Percentiles rank a stretch among this genome's conserved stretches.
Evolutionary conservation across 2,888 invertebrate genomes (phyloP).

Genomic region (Drosophila mettleri): DNA sequence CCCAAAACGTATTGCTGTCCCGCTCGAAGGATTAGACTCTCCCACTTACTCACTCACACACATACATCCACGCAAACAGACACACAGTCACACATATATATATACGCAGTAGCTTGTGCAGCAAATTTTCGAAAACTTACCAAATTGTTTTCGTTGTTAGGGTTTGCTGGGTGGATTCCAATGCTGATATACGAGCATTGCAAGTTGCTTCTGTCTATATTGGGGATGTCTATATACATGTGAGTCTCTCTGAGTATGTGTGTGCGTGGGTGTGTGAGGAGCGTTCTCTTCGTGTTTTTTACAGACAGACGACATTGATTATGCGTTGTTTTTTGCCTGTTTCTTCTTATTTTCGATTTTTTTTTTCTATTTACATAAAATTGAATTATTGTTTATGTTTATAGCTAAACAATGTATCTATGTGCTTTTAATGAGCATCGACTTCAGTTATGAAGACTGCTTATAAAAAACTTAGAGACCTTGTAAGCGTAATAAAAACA

Average conservation of each 20-base stretch:
- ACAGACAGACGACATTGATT: slow-evolving; percentile 75
- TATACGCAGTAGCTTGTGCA: slow-evolving; percentile 50
- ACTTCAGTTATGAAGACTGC: slow-evolving; percentile 32
- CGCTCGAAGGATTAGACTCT: slow-evolving; percentile 66
- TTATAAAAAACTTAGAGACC: slow-evolving; percentile 19
- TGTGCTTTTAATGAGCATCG: slow-evolving; percentile 68
- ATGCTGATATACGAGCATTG: slow-evolving; percentile 76
- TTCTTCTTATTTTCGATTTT: slow-evolving; percentile 28
- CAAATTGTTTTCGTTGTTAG: slow-evolving; percentile 81
- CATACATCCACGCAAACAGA: slow-evolving; percentile 15
- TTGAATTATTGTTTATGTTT: slow-evolving; percentile 78
- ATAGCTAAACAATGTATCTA: slow-evolving; percentile 73
- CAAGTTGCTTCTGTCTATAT: slow-evolving; percentile 49
- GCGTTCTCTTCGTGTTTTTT: slow-evolving; percentile 39
- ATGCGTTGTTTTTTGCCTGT: slow-evolving; percentile 63
- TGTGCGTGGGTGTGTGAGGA: slow-evolving; percentile 28
- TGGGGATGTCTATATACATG: slow-evolving; percentile 59
- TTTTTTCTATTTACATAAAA: slow-evolving; percentile 62
- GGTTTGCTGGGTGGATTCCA: slow-evolving; percentile 81
- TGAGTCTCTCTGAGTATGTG: slow-evolving; percentile 2
- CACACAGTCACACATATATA: slow-evolving; percentile 23
- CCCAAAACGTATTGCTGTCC: slow-evolving; percentile 67
- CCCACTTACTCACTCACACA: slow-evolving; percentile 38
- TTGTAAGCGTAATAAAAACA: slow-evolving; percentile 17
- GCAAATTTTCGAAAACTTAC: slow-evolving; percentile 81